Conservation (phyloP, 2,113 vertebrate genomes). For the Ceyx margarethae region DNA sequence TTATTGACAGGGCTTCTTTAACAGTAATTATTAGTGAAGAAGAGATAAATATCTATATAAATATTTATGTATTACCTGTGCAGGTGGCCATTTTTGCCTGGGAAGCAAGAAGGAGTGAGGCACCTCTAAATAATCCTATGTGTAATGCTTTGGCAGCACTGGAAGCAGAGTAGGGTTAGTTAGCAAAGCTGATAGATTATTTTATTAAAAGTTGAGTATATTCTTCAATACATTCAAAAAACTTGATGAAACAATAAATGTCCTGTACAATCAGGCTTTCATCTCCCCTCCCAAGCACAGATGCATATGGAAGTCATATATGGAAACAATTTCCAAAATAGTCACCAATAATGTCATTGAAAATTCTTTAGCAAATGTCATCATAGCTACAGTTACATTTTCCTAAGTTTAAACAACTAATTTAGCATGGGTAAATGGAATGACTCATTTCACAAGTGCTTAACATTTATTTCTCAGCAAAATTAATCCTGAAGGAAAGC, state of each 20-base stretch:
- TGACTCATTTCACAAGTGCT: conserved; percentile 4
- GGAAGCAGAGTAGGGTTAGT: neutral
- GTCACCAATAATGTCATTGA: neutral
- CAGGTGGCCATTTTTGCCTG: neutral
- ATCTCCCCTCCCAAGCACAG: neutral
- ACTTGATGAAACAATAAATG: neutral
- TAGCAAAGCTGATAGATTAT: neutral
- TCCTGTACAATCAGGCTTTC: neutral
- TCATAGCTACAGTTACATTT: neutral
- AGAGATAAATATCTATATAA: neutral
- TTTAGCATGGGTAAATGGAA: neutral
- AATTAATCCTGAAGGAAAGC: neutral
- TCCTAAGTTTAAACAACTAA: neutral
- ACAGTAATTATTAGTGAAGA: neutral
- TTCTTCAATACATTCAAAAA: neutral
- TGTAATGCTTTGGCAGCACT: neutral
- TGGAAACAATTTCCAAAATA: neutral
- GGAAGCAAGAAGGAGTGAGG: neutral
- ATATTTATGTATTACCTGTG: neutral
- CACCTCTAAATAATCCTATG: neutral
- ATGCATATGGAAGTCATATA: neutral
- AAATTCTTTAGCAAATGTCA: neutral
- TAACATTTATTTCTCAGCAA: neutral
- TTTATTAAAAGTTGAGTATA: neutral
- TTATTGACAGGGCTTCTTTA: neutral